Evolutionary conservation across 2,888 invertebrate species (phyloP).

Genomic region (Malachius bipustulatus): DNA sequence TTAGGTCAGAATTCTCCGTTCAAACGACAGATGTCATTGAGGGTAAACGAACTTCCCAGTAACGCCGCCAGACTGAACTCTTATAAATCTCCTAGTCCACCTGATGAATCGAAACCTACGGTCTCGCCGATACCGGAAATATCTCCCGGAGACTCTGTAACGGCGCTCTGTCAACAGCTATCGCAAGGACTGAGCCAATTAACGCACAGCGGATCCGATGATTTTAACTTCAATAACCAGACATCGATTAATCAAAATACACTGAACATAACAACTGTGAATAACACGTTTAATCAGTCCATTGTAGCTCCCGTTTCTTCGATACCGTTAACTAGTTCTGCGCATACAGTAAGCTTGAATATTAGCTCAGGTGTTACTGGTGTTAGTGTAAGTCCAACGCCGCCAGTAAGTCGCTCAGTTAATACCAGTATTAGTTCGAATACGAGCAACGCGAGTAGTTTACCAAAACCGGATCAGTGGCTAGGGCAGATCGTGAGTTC

Average conservation of each 20-base stretch:
- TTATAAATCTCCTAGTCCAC: conserved; percentile 29
- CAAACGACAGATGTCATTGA: conserved; percentile 90
- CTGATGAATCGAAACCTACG: conserved; percentile 33
- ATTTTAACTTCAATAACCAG: conserved; percentile 46
- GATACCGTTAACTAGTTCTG: conserved; percentile 20
- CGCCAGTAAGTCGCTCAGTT: conserved; percentile 15
- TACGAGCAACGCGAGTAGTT: conserved; percentile 25
- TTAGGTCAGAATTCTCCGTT: conserved; percentile 73
- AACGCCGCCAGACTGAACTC: conserved; percentile 70
- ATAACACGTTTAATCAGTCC: conserved; percentile 29
- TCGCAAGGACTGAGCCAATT: conserved; percentile 56
- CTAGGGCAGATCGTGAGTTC: conserved; percentile 58
- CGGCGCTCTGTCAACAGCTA: conserved; percentile 66
- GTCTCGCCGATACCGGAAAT: conserved; percentile 71
- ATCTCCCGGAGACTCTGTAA: conserved; percentile 55
- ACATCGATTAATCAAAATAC: conserved; percentile 45
- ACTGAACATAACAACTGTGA: conserved; percentile 31
- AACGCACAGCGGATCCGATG: conserved; percentile 45
- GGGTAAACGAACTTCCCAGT: conserved; percentile 90
- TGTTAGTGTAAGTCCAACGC: conserved; percentile 26
- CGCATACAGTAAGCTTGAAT: conserved; percentile 18
- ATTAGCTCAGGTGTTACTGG: conserved; percentile 24
- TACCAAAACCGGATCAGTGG: conserved; percentile 78
- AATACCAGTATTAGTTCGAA: conserved; percentile 17
- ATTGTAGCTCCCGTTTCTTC: conserved; percentile 23